Conservation (phyloP, 2,888 invertebrate species). For the Xanthorhoe spadicearia region DNA sequence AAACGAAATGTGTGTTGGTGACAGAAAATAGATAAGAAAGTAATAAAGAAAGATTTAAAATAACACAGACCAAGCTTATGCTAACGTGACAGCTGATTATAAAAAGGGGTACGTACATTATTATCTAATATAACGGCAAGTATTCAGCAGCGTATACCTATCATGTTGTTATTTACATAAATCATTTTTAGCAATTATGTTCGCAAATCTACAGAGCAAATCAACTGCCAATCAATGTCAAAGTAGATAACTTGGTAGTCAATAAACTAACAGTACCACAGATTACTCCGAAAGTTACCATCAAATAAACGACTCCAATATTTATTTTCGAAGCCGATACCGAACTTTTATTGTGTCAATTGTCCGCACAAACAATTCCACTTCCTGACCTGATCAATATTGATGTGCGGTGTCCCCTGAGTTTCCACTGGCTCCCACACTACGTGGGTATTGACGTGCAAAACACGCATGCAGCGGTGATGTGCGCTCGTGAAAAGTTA, state of each 20-base stretch:
- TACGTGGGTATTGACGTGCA: conserved; percentile 41
- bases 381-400: conserved; percentile 31
- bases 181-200: not conserved
- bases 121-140: no score
- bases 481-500: conserved; percentile 71
- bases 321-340: conserved; percentile 11
- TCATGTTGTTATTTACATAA: no score
- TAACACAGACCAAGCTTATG: no score
- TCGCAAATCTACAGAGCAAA: not conserved
- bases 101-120: no score
- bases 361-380: conserved; percentile 25
- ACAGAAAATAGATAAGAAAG: no score
- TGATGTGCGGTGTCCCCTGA: conserved; percentile 26
- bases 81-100: no score
- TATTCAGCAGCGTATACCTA: no score
- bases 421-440: conserved; percentile 21
- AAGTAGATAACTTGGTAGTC: not conserved
- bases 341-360: conserved; percentile 22
- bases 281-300: not conserved
- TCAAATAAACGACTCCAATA: conserved; percentile 8
- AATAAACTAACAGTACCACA: not conserved
- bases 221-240: not conserved
- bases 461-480: conserved; percentile 48
- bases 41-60: no score
- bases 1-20: no score